A percentile compares a stretch with the other conserved stretches of the same genome.
These are phyloP conservation scores for Tyrannus savana DNA, from an alignment of 2,113 vertebrate species.

Conservation along the genomic window DNA sequence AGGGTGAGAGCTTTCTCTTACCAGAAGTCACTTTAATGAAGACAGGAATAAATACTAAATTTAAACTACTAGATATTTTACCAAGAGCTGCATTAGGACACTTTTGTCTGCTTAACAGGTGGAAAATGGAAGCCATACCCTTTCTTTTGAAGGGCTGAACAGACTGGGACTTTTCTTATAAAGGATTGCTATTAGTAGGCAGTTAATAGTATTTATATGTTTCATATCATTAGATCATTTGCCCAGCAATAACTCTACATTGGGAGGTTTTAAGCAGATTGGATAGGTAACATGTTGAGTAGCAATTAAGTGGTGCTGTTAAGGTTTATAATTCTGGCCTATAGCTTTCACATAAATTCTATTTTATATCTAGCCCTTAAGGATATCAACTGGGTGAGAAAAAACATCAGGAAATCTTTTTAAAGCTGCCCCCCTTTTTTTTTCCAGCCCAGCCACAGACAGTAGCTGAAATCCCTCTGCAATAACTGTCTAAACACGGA, in stretches of 20 bases:
- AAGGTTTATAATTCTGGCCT: neutral
- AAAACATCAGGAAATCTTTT: neutral
- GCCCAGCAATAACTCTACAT: neutral
- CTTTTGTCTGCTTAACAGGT: neutral
- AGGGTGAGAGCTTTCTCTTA: neutral
- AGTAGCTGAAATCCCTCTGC: constrained; percentile 26
- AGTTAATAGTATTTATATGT: neutral
- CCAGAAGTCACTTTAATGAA: neutral
- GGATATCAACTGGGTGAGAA: neutral
- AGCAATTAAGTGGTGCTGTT: neutral
- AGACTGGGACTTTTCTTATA: neutral
- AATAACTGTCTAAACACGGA: constrained; percentile 26
- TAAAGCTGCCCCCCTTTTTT: rapidly evolving
- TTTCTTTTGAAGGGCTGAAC: neutral
- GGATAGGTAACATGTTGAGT: neutral
- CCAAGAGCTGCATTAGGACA: neutral
- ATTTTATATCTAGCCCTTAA: neutral
- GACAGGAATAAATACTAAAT: neutral
- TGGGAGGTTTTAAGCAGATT: neutral
- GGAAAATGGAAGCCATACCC: neutral
- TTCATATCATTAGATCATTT: neutral
- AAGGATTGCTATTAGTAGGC: neutral
- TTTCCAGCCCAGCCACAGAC: neutral
- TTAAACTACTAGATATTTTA: neutral
- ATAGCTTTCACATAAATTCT: neutral